Evolutionary conservation across 1,140 invertebrate genomes (phyloP), one percentile per base, ranked within the genome.

Genomic region (Megathymus violae): DNA sequence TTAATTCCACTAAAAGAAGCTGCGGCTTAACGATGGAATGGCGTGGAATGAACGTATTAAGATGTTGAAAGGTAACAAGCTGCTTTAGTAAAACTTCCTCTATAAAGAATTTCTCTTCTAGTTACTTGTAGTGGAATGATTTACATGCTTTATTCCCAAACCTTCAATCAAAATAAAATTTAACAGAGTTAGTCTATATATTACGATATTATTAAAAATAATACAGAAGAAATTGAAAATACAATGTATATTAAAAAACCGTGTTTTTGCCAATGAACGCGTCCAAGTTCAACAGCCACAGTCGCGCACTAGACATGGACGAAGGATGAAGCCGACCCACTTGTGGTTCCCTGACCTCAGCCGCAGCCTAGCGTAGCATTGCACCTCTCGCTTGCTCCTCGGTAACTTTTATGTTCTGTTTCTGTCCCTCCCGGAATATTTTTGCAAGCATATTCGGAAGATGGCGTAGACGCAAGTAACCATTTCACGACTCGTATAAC

Each of bases 331-430:
- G 82, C 69, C 88, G 88, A 88, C 88, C 88, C 74, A 90, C 82
- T 90, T 90, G 85, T 78, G 80, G 88, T 89, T 89, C 87, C 82
- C 78, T 88, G 87, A 89, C 87, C 87, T 86, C 85, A 75, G 79
- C 73, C 67, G 76, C 76, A 89, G 74, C 85, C 81, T 84, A 88
- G 79, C 82, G 73, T 71, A 78, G 71, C 64, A 51, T 73, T 62
- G 40, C 50, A n/a, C 67, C 40, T 80, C 85, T 74, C 77, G 73
- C 41, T 82, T 62, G 4, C 64, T 48, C 76, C 27, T n/a, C n/a
- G n/a, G 10, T n/a, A 4, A 47, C 5, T 4, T 13, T 13, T 51
- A 69, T 34, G 7, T 40, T 13, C 19, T 16, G 31, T 85, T 80
- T 85, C 82, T 59, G 50, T 90, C 67, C 69, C 73, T 83, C 80